Evolutionary conservation across 1,140 invertebrate species (phyloP), one percentile per base, ranked within the genome.

Genomic region (Zelostemma sp.): DNA sequence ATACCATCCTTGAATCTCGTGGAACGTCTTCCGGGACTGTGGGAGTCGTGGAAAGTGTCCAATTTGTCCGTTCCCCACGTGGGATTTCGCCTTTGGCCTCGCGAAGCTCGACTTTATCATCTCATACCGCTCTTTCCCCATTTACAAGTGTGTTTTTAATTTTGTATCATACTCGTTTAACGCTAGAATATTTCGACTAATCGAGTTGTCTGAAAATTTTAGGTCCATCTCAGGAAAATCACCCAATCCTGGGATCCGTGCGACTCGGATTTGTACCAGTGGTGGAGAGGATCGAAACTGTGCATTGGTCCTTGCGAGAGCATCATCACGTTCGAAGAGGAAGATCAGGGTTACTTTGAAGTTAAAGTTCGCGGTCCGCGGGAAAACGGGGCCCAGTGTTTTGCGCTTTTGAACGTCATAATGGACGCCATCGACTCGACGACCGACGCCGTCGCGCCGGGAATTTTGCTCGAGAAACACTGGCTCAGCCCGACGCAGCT

Each of bases 1-100:
- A 93, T 95, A 78, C 93, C 93, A 0, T 91, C 91, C 73, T 91
- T 93, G 69, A 94, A 94, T 80, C 85, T 92, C 40, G 87, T 90
- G 6, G 92, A 93, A 77, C 89, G 90, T 8, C 79, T 93, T 11
- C 89, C 90, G 21, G 92, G 92, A 28, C 80, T 94, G 15, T 95
- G 93, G 93, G 89, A 91, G 66, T 85, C 88, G 21, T 88, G 90
- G 75, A 87, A 90, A 71, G 83, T 87, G 12, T 90, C 90, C 64
- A 53, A 75, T 41, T 80, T 86, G 33, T 80, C 80, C 16, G 82
- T 86, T 19, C 87, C 89, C 21, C 94, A 94, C 75, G 91, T 90
- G 12, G 93, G 93, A 33, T 81, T 93, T 35, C 80, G 90, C 38
- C 80, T 93, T 9, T 85, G 87, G 73, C 87, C 89, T 53, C 78